Base-by-base conservation (phyloP, 2,888 invertebrate species). In the Apodemia zela region DNA sequence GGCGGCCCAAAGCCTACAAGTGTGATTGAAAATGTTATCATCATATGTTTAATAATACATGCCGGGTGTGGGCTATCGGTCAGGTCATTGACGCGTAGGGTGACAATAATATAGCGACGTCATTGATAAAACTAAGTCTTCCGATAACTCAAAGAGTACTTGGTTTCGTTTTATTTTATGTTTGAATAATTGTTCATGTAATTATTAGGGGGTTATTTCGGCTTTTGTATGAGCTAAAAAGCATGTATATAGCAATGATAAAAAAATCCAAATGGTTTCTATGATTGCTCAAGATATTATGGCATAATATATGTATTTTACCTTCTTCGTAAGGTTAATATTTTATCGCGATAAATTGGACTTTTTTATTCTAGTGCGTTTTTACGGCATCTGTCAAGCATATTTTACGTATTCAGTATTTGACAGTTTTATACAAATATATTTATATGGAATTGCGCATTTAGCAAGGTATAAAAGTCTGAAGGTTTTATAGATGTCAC, bases 391-490 rank as follows among this genome's bases (percentile, higher is more conserved):
- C 45, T 45, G 15, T 45, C 45, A n/a, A n/a, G 45, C 7, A 45
- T 45, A 42, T 45, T 45, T 45, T n/a, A 45, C 7, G 13, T 45
- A 45, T 45, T 45, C 45, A 45, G 45, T 45, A 7, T 45, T n/a
- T n/a, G 45, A 45, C 45, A 45, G 45, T 45, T 45, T n/a, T n/a
- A 45, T n/a, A 45, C 7, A 45, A 45, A 45, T 45, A 45, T 45
- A 45, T n/a, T 45, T 45, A n/a, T 45, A n/a, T n/a, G 45, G 15
- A 42, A 42, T 42, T 42, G 42, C 13, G 42, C 42, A 42, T 38
- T 38, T 38, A 38, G 10, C 42, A 42, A 42, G 13, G 42, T 38
- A 38, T 38, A 42, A 42, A 38, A 42, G 15, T 15, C 15, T 5
- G 42, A 42, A 42, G 42, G 42, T 42, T 42, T 42, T 42, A 42